Conservation (phyloP, 2,113 vertebrate species). For the Hypomesus transpacificus region DNA sequence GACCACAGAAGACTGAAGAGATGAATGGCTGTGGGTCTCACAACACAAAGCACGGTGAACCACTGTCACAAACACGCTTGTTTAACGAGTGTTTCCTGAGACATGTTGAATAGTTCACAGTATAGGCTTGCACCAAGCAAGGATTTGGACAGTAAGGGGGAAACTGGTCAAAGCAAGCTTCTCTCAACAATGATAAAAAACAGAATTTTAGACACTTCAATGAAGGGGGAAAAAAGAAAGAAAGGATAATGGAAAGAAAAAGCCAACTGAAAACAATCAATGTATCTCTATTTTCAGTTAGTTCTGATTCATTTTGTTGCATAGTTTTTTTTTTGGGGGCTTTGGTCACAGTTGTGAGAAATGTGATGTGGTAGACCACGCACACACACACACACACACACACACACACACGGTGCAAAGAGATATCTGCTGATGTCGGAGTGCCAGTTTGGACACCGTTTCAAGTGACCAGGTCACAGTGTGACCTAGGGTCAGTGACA, state of each 20-base stretch:
- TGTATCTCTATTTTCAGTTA: constrained; percentile 41
- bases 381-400: neutral
- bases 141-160: constrained; percentile 19
- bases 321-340: constrained; percentile 19
- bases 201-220: constrained; percentile 3
- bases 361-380: constrained; percentile 26
- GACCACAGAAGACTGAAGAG: constrained; percentile 7
- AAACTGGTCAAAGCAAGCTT: constrained; percentile 31
- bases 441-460: neutral
- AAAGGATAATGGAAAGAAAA: constrained; percentile 52
- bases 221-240: constrained; percentile 11
- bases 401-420: neutral
- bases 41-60: constrained; percentile 8
- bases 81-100: constrained; percentile 19
- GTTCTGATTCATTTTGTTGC: constrained; percentile 34
- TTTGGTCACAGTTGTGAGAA: constrained; percentile 20
- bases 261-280: constrained; percentile 58
- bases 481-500: constrained; percentile 2
- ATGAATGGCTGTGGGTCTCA: neutral
- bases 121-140: neutral
- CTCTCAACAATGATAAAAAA: constrained; percentile 1
- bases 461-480: neutral
- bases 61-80: neutral
- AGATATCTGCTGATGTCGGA: neutral
- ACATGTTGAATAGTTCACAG: constrained; percentile 3